These are phyloP conservation scores for Harpalus rufipes DNA, from an alignment of 2,888 invertebrate species.

Conservation along the genomic window DNA sequence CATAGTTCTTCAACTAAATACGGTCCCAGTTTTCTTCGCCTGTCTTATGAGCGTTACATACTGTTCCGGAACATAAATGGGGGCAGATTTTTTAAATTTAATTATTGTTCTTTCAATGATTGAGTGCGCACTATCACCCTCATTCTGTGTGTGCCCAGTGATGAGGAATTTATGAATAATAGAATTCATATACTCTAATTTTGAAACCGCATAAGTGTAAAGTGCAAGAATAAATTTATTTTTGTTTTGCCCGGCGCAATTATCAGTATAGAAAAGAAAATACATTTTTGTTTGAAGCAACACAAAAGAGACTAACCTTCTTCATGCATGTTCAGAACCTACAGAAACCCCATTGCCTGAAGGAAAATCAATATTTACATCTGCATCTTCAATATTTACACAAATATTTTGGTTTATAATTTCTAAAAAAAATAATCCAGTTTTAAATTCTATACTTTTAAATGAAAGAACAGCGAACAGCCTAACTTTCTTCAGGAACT, in stretches of 20 bases:
- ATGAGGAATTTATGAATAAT: slow-evolving; percentile 69
- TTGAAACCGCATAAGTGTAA: not conserved
- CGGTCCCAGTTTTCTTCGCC: slow-evolving; percentile 65
- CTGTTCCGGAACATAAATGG: slow-evolving; percentile 25
- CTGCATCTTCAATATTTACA: too few species aligned
- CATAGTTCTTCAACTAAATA: too few species aligned
- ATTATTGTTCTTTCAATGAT: slow-evolving; percentile 72
- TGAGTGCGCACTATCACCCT: slow-evolving; percentile 72
- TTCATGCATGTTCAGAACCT: too few species aligned
- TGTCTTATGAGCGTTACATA: slow-evolving; percentile 40
- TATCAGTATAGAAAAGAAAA: slow-evolving; percentile 70
- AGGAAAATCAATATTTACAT: too few species aligned
- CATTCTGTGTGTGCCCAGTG: slow-evolving; percentile 73
- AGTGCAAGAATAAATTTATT: slow-evolving; percentile 69
- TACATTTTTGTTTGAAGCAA: too few species aligned
- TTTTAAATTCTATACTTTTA: too few species aligned
- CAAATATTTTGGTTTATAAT: too few species aligned
- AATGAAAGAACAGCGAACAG: too few species aligned
- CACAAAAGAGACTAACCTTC: too few species aligned
- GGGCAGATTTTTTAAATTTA: slow-evolving; percentile 64
- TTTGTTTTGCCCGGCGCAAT: slow-evolving; percentile 72
- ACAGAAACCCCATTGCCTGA: too few species aligned
- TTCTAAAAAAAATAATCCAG: too few species aligned
- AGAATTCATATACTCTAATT: not conserved
- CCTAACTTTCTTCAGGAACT: too few species aligned